Percentiles rank a stretch among this genome's conserved stretches.
These are phyloP conservation scores for Carassius auratus DNA, from an alignment of 2,113 vertebrate genomes.

Conservation along the genomic window DNA sequence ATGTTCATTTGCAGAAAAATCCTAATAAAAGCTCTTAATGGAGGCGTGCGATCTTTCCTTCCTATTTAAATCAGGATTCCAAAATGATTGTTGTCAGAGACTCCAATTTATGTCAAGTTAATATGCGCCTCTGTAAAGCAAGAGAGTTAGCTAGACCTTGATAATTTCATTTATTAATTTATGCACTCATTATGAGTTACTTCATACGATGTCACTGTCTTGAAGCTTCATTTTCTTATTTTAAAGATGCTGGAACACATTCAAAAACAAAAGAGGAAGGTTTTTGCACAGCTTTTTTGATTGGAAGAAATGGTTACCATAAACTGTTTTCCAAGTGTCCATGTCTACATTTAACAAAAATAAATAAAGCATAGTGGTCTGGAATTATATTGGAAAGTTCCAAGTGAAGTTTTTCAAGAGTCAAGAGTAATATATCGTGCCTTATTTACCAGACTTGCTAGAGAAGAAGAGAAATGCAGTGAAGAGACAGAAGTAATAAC, in stretches of 20 bases:
- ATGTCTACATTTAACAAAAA: too few species aligned
- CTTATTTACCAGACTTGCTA: background rate
- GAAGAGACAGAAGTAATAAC: too few species aligned
- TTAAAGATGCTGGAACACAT: background rate
- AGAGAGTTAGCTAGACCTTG: slow-evolving; percentile 11
- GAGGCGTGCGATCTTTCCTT: slow-evolving; percentile 5
- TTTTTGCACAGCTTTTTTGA: too few species aligned
- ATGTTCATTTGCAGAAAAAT: slow-evolving; percentile 8
- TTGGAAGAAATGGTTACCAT: too few species aligned
- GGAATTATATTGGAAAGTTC: too few species aligned
- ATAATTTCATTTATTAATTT: background rate
- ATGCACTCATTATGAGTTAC: slow-evolving; percentile 1
- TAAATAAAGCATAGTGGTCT: too few species aligned
- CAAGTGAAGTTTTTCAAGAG: too few species aligned
- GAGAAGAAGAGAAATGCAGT: too few species aligned
- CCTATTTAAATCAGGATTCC: slow-evolving; percentile 22
- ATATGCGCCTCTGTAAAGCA: background rate
- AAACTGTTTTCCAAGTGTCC: too few species aligned
- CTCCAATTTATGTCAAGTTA: slow-evolving; percentile 29
- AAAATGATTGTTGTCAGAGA: slow-evolving; percentile 14
- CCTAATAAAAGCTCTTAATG: slow-evolving; percentile 10
- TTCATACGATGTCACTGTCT: background rate
- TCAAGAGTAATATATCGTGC: background rate
- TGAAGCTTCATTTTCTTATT: background rate
- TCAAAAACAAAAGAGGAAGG: too few species aligned